Percentiles rank a stretch among this genome's conserved stretches.
phyloP scores from a whole-genome alignment of 2,797 vertebrate species.

The Sternotherus odoratus region DNA sequence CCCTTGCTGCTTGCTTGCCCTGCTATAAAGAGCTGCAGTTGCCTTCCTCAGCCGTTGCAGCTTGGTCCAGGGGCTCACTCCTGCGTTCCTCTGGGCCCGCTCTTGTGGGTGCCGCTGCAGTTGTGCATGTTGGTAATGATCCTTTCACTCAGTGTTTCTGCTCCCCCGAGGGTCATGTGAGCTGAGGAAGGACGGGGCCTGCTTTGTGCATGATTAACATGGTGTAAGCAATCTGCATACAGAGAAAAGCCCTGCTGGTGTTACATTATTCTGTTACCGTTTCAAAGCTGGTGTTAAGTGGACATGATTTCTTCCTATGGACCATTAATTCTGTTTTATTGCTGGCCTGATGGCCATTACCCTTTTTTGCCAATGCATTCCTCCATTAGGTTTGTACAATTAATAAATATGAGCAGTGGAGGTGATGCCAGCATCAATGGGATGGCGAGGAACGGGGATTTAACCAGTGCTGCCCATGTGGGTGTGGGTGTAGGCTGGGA shows the following conservation, averaged over 20 bases:
- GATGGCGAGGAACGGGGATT: constrained; percentile 63
- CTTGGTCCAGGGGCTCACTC: constrained; percentile 41
- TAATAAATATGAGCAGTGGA: constrained; percentile 76
- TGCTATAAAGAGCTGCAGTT: neutral
- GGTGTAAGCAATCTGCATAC: constrained; percentile 62
- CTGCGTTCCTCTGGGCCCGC: constrained; percentile 2
- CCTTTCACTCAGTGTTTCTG: constrained; percentile 67
- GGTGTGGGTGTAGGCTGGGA: neutral
- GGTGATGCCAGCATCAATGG: constrained; percentile 72
- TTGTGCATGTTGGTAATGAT: constrained; percentile 57
- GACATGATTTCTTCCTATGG: constrained; percentile 84
- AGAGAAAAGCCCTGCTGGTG: constrained; percentile 50
- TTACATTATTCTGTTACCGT: constrained; percentile 78
- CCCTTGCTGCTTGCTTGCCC: neutral
- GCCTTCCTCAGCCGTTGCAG: neutral
- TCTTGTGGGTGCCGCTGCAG: constrained; percentile 13
- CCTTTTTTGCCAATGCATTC: constrained; percentile 80
- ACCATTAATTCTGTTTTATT: constrained; percentile 87
- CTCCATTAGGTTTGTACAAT: constrained; percentile 83
- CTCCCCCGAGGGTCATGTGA: constrained; percentile 75
- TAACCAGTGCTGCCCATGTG: neutral
- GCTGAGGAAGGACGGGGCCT: constrained; percentile 67
- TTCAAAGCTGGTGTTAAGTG: constrained; percentile 82
- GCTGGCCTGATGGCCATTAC: constrained; percentile 84
- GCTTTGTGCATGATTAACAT: constrained; percentile 65